Conservation (phyloP, 2,113 vertebrate species). For the Micromys minutus region DNA sequence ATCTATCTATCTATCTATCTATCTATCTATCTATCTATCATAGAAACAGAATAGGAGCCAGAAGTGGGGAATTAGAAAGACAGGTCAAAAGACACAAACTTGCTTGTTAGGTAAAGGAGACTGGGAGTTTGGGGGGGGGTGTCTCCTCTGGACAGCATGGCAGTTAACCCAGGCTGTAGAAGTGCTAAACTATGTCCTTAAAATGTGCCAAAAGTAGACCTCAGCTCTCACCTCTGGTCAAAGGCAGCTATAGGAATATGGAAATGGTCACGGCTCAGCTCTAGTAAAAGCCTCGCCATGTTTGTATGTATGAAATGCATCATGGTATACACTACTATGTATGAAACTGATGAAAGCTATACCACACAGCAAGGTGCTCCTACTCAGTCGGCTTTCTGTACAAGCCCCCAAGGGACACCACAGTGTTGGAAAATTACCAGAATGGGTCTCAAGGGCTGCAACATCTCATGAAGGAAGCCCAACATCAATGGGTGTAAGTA, state of each 20-base stretch:
- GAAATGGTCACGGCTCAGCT: background rate
- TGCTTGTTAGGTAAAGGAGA: too few species aligned
- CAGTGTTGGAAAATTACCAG: background rate
- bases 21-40: too few species aligned
- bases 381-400: background rate
- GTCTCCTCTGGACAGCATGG: accelerated
- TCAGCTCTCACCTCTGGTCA: background rate
- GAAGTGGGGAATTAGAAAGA: background rate
- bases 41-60: background rate
- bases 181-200: background rate
- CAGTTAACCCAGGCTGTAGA: too few species aligned
- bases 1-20: too few species aligned
- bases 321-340: background rate
- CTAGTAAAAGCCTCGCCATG: background rate
- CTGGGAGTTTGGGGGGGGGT: too few species aligned
- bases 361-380: background rate
- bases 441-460: background rate
- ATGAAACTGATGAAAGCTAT: background rate
- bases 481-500: too few species aligned
- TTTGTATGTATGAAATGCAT: too few species aligned
- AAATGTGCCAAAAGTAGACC: background rate
- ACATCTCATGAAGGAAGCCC: background rate
- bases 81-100: background rate
- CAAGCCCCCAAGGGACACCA: background rate
- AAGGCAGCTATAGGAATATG: background rate